Conservation (phyloP, 2,797 vertebrate genomes). For the Simalia tracyae region DNA sequence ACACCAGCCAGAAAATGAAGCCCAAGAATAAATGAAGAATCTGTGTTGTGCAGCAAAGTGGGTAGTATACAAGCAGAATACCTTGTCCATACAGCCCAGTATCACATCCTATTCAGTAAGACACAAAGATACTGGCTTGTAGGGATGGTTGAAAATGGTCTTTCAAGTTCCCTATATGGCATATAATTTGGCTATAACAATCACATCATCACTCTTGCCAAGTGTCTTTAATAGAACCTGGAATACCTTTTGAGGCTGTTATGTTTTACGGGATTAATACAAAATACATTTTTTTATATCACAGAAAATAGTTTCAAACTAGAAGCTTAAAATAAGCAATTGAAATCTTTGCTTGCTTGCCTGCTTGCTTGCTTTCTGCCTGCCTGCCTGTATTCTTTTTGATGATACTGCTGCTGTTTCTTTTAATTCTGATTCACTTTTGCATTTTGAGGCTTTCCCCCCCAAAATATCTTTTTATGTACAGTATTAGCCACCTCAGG, state of each 20-base stretch:
- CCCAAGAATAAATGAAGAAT: background rate
- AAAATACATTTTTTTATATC: background rate
- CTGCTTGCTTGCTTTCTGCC: background rate
- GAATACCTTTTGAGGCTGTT: background rate
- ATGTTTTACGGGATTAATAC: background rate
- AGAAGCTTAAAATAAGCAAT: background rate
- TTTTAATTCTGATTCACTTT: background rate
- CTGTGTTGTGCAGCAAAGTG: background rate
- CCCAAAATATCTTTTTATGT: background rate
- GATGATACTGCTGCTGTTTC: background rate
- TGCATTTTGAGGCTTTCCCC: background rate
- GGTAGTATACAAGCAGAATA: background rate
- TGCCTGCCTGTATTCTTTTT: background rate
- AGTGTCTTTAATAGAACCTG: background rate
- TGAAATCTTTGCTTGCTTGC: background rate
- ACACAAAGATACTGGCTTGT: background rate
- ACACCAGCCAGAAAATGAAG: background rate
- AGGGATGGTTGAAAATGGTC: background rate
- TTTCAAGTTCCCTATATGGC: background rate
- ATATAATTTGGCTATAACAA: background rate
- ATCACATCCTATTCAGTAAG: background rate
- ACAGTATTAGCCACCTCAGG: background rate
- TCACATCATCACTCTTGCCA: background rate
- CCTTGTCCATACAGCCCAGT: background rate
- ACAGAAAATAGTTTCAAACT: background rate